Conservation (phyloP, 2,113 vertebrate genomes). For the Crotalus tigris region DNA sequence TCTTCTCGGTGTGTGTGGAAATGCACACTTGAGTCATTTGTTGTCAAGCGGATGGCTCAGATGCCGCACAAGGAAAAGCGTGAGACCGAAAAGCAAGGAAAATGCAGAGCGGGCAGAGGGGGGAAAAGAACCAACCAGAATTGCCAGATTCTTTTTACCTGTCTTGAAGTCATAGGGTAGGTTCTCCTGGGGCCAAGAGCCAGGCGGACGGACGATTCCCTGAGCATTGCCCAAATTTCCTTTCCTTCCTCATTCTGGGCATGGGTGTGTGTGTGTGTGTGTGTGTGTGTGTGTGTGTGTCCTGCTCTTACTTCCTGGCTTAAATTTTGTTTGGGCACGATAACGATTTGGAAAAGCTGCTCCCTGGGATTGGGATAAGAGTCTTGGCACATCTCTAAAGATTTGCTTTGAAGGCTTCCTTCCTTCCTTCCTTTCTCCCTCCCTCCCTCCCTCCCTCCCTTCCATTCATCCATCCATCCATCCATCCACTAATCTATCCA, state of each 20-base stretch:
- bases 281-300: no score
- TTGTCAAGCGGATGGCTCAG: neutral
- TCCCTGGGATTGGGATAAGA: neutral
- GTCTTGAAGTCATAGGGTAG: neutral
- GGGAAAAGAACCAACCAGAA: neutral
- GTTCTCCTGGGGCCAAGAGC: neutral
- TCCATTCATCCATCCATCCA: no score
- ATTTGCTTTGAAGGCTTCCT: neutral
- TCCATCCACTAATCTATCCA: no score
- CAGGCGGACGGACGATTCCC: neutral
- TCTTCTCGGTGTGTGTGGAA: neutral
- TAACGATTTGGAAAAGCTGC: neutral
- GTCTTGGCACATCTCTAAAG: neutral
- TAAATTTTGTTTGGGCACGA: neutral
- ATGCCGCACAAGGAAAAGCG: neutral
- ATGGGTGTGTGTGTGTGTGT: neutral
- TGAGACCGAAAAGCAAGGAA: neutral
- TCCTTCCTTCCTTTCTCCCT: no score
- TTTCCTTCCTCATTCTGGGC: neutral
- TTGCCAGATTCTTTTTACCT: neutral
- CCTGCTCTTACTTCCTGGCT: neutral
- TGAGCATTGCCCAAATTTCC: neutral
- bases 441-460: no score
- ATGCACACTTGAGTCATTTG: neutral
- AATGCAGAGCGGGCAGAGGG: neutral